Evolutionary conservation across 2,797 vertebrate genomes (phyloP).

Genomic region (Onychomys leucogaster): DNA sequence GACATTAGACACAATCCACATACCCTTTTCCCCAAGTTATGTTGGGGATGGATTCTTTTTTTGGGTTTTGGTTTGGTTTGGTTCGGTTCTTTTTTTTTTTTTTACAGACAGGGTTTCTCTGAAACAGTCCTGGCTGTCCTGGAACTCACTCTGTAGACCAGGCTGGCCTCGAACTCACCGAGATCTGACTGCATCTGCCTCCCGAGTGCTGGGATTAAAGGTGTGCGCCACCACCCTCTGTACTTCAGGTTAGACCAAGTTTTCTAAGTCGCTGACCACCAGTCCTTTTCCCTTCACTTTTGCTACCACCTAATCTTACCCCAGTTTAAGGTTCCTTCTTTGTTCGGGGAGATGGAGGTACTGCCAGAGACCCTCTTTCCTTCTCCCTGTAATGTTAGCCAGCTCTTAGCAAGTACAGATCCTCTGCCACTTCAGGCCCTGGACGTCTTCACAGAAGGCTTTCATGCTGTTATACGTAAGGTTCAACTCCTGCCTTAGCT

Average conservation of each 20-base stretch:
- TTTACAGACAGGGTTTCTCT: too few species aligned
- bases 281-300: neutral
- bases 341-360: neutral
- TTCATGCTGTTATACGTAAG: neutral
- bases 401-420: neutral
- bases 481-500: neutral
- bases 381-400: neutral
- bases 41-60: neutral
- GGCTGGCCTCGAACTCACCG: too few species aligned
- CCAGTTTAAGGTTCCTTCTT: neutral
- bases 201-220: too few species aligned
- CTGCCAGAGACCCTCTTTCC: neutral
- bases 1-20: neutral
- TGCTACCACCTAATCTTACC: neutral
- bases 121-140: too few species aligned
- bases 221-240: neutral
- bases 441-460: neutral
- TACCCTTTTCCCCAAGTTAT: neutral
- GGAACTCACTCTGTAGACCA: too few species aligned
- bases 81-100: too few species aligned
- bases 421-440: neutral
- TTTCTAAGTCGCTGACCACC: neutral
- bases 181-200: too few species aligned
- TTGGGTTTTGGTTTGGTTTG: too few species aligned
- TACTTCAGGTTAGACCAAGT: neutral